Conservation (phyloP, 2,113 vertebrate genomes). For the Felis chaus region DNA sequence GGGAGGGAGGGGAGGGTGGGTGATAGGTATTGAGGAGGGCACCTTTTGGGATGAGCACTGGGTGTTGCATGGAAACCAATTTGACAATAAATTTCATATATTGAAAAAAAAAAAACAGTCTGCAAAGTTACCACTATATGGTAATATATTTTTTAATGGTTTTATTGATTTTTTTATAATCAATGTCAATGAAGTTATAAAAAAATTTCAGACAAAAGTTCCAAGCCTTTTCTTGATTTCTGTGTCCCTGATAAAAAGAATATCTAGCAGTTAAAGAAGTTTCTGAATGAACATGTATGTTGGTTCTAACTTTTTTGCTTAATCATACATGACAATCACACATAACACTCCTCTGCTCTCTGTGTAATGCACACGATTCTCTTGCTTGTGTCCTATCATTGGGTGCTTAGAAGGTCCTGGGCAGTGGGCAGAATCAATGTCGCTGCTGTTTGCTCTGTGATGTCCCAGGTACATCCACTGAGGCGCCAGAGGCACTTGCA, state of each 20-base stretch:
- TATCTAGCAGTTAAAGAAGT: neutral
- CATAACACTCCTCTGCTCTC: neutral
- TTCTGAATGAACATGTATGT: neutral
- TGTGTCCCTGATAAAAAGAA: neutral
- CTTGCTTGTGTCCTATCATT: neutral
- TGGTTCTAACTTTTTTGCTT: neutral
- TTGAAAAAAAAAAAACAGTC: neutral
- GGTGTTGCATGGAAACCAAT: no score
- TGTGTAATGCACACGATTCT: fast-evolving
- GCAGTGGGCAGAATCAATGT: neutral
- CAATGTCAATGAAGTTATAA: neutral
- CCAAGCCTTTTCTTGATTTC: neutral
- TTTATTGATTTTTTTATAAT: neutral
- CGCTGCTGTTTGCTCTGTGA: neutral
- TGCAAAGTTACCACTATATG: neutral
- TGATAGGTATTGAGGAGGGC: no score
- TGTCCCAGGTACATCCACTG: neutral
- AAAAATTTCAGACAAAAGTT: neutral
- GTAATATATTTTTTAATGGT: neutral
- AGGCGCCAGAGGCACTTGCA: neutral
- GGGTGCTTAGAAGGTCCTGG: neutral
- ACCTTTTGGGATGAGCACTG: no score
- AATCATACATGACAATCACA: fast-evolving
- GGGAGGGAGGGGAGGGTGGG: no score
- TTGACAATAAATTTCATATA: no score